Evolutionary conservation across 2,888 invertebrate genomes (phyloP).

Genomic region (Brachypterus glaber): DNA sequence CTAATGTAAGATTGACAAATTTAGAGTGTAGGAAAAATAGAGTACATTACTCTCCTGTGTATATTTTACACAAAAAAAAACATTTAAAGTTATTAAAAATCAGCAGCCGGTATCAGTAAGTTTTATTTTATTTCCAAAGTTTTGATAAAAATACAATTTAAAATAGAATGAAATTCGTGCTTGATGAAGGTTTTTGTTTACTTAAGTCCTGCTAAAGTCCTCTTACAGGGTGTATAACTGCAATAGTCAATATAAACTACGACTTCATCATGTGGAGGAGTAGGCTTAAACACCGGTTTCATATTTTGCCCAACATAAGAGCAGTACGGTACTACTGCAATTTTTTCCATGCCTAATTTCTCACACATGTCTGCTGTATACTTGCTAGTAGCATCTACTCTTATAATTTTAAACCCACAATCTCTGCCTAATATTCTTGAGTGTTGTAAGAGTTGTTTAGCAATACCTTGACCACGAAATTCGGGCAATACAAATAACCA

Average conservation of each 20-base stretch:
- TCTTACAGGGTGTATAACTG: too few species aligned
- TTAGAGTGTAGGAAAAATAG: too few species aligned
- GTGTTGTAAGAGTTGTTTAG: constrained; percentile 36
- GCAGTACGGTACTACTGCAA: constrained; percentile 44
- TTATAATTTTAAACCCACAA: constrained; percentile 41
- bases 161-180: too few species aligned
- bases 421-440: constrained; percentile 41
- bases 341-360: constrained; percentile 42
- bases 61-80: too few species aligned
- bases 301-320: constrained; percentile 44
- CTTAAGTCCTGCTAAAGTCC: too few species aligned
- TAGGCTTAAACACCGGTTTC: constrained; percentile 44
- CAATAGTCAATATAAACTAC: constrained; percentile 40
- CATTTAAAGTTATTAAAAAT: too few species aligned
- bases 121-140: too few species aligned
- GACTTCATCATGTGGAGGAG: constrained; percentile 43
- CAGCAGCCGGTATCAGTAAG: too few species aligned
- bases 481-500: constrained; percentile 43
- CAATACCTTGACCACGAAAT: constrained; percentile 45
- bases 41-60: too few species aligned
- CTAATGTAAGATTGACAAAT: too few species aligned
- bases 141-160: too few species aligned
- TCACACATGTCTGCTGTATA: constrained; percentile 45
- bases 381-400: constrained; percentile 42
- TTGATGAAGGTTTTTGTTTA: too few species aligned